Conservation (phyloP, 2,888 invertebrate species). For the Tupiocoris notatus region DNA sequence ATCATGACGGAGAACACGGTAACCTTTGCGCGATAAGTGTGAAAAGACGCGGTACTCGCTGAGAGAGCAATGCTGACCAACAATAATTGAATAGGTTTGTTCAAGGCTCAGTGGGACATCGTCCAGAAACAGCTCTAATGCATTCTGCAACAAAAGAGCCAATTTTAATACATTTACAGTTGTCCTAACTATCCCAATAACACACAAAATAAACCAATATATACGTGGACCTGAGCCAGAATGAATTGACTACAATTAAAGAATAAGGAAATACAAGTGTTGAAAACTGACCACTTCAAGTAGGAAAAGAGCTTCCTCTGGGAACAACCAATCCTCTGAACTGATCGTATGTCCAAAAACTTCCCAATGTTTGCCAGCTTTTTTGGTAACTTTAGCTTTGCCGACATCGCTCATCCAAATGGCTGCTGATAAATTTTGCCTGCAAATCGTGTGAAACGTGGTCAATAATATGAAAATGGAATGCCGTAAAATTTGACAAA, state of each 20-base stretch:
- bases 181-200: too few species aligned
- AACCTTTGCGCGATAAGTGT: slow-evolving; percentile 61
- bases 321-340: slow-evolving; percentile 58
- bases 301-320: slow-evolving; percentile 67
- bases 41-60: slow-evolving; percentile 63
- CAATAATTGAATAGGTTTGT: slow-evolving; percentile 63
- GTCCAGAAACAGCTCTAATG: slow-evolving; percentile 61
- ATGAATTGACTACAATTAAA: slow-evolving; percentile 5
- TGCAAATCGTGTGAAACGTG: slow-evolving; percentile 47
- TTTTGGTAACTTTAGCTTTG: slow-evolving; percentile 60
- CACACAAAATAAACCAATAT: too few species aligned
- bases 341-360: slow-evolving; percentile 59
- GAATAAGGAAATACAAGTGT: slow-evolving; percentile 25
- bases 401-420: slow-evolving; percentile 59
- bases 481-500: not conserved
- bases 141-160: too few species aligned
- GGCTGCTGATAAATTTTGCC: slow-evolving; percentile 59
- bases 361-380: slow-evolving; percentile 60
- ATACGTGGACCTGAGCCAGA: not conserved
- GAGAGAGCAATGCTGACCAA: slow-evolving; percentile 54
- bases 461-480: not conserved
- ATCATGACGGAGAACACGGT: slow-evolving; percentile 59
- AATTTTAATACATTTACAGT: too few species aligned
- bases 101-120: slow-evolving; percentile 63
- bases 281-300: slow-evolving; percentile 56